Evolutionary conservation across 2,113 vertebrate species (phyloP).

Genomic region (Cranoglanis bouderius): DNA sequence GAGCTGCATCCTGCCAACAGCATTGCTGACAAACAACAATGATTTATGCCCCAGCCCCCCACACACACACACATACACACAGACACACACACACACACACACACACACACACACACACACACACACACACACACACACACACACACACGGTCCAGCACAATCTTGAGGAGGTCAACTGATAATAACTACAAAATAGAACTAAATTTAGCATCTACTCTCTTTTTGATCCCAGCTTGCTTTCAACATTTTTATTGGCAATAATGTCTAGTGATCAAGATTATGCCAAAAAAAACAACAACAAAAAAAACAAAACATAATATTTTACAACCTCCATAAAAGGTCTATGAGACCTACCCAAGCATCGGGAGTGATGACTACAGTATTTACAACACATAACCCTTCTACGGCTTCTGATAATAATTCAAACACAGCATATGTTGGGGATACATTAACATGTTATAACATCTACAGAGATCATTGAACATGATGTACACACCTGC

Average conservation of each 20-base stretch:
- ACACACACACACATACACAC: not conserved
- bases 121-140: slow-evolving; percentile 41
- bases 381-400: slow-evolving; percentile 70
- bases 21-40: slow-evolving; percentile 23
- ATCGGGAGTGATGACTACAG: slow-evolving; percentile 72
- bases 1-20: slow-evolving; percentile 35
- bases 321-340: slow-evolving; percentile 58
- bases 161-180: slow-evolving; percentile 5
- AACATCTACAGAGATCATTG: slow-evolving; percentile 14
- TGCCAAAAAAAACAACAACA: slow-evolving; percentile 1
- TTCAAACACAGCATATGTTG: slow-evolving; percentile 38
- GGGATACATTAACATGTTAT: slow-evolving; percentile 35
- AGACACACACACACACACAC: slow-evolving; percentile 40
- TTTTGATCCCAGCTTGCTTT: slow-evolving; percentile 25
- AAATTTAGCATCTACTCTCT: slow-evolving; percentile 8
- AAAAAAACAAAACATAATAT: slow-evolving; percentile 23
- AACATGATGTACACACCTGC: slow-evolving; percentile 19
- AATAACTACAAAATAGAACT: not conserved
- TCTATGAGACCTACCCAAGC: slow-evolving; percentile 80
- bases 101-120: slow-evolving; percentile 16
- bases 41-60: not conserved
- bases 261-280: slow-evolving; percentile 15
- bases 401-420: slow-evolving; percentile 51
- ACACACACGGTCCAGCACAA: slow-evolving; percentile 25
- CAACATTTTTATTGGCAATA: slow-evolving; percentile 1